Conservation (phyloP, 2,113 vertebrate species). For the Phrynosoma platyrhinos region DNA sequence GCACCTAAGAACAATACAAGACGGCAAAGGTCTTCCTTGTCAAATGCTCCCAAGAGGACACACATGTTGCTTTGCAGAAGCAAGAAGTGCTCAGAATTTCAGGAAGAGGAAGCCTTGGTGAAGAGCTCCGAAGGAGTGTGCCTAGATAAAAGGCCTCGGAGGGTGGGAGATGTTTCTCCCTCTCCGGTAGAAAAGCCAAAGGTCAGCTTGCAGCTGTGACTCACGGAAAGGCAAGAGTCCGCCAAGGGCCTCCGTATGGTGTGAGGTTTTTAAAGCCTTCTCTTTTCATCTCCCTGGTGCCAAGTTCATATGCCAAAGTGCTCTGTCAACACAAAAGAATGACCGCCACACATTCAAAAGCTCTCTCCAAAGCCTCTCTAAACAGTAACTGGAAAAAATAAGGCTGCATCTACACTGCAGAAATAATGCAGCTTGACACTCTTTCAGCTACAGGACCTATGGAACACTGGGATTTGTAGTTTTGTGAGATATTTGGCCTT, state of each 20-base stretch:
- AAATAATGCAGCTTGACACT: too few relatives aligned
- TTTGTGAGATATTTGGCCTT: too few relatives aligned
- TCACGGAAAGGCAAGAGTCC: slow-evolving; percentile 14
- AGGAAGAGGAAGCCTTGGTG: not conserved
- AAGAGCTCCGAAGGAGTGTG: not conserved
- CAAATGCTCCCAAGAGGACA: not conserved
- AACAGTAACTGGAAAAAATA: not conserved
- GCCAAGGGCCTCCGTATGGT: slow-evolving; percentile 42
- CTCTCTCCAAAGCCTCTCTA: not conserved
- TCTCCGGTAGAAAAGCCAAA: not conserved
- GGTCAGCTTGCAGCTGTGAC: not conserved
- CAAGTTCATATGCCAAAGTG: slow-evolving; percentile 72
- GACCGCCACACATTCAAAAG: slow-evolving; percentile 59
- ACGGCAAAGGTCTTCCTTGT: too few relatives aligned
- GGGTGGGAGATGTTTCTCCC: not conserved
- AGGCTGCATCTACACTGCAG: too few relatives aligned
- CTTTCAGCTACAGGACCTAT: too few relatives aligned
- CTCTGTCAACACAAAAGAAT: slow-evolving; percentile 73
- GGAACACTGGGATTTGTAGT: too few relatives aligned
- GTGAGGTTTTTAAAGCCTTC: slow-evolving; percentile 14
- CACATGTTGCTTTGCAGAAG: too few relatives aligned
- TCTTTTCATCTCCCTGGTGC: slow-evolving; percentile 52
- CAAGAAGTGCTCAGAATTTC: not conserved
- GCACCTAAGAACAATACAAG: not conserved
- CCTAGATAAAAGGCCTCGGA: not conserved